These are phyloP conservation scores for Holcopasites calliopsidis DNA, from an alignment of 1,140 invertebrate species.

Conservation along the genomic window DNA sequence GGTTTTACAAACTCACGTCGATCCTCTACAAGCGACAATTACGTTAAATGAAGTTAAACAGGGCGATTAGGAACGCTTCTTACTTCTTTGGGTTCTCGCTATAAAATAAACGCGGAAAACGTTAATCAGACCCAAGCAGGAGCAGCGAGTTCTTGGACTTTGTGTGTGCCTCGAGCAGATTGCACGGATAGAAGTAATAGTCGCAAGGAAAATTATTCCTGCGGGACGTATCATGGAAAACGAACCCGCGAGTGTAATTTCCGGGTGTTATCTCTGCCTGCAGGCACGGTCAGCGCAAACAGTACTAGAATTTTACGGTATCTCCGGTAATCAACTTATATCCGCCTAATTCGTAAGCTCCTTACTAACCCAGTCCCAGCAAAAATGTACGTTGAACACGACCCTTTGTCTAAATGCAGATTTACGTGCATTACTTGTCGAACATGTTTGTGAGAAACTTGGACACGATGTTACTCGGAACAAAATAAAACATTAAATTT, in stretches of 20 bases:
- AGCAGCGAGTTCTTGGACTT: not conserved
- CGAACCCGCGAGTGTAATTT: slow-evolving; percentile 38
- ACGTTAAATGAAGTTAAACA: too few relatives aligned
- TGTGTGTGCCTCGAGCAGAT: not conserved
- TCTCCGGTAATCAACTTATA: not conserved
- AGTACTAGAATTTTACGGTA: slow-evolving; percentile 22
- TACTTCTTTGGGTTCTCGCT: too few relatives aligned
- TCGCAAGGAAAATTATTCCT: slow-evolving; percentile 26
- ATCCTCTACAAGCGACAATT: too few relatives aligned
- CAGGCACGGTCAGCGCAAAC: not conserved
- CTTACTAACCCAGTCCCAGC: not conserved
- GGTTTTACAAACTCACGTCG: too few relatives aligned
- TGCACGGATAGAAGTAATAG: slow-evolving; percentile 10
- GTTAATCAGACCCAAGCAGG: not conserved
- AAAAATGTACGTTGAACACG: too few relatives aligned
- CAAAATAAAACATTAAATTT: too few relatives aligned
- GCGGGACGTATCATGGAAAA: slow-evolving; percentile 21
- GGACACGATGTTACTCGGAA: too few relatives aligned
- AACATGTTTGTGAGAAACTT: too few relatives aligned
- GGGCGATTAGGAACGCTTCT: too few relatives aligned
- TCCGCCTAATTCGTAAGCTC: not conserved
- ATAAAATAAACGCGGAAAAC: too few relatives aligned
- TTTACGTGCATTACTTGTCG: too few relatives aligned
- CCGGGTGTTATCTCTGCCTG: slow-evolving; percentile 14
- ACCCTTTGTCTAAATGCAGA: too few relatives aligned